Evolutionary conservation across 1,140 invertebrate species (phyloP).

Genomic region (Trachymyrmex cornetzi): DNA sequence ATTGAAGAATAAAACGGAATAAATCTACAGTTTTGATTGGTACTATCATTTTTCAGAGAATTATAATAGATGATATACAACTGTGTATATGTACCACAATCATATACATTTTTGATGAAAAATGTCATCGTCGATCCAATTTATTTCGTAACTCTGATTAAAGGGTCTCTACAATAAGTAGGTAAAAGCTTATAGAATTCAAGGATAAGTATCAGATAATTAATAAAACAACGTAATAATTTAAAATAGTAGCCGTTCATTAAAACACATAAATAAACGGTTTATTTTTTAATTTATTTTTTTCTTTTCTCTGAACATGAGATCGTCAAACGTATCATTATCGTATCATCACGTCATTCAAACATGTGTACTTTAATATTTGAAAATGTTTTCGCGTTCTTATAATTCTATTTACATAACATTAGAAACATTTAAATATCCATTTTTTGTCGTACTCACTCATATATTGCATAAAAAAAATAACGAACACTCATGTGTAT

Average conservation of each 20-base stretch:
- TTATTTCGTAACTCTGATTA: no score
- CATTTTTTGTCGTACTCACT: conserved; percentile 59
- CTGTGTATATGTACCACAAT: no score
- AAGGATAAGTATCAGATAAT: not conserved
- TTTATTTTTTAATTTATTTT: conserved; percentile 74
- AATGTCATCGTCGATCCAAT: no score
- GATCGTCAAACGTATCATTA: conserved; percentile 66
- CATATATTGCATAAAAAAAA: conserved; percentile 77
- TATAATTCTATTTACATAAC: conserved; percentile 81
- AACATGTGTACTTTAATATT: conserved; percentile 68
- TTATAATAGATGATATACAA: no score
- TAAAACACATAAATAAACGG: conserved; percentile 76
- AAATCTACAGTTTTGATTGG: no score
- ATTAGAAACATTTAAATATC: conserved; percentile 82
- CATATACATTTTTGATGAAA: no score
- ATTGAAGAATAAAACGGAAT: no score
- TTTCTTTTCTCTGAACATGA: conserved; percentile 70
- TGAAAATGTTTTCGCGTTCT: conserved; percentile 69
- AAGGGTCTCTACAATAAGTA: no score
- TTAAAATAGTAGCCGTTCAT: conserved; percentile 65
- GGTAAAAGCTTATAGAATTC: no score
- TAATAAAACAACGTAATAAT: not conserved
- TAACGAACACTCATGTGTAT: conserved; percentile 74
- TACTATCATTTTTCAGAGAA: no score
- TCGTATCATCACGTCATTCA: conserved; percentile 14